Base-by-base conservation (phyloP, 2,113 vertebrate species). In the Etheostoma cragini region DNA sequence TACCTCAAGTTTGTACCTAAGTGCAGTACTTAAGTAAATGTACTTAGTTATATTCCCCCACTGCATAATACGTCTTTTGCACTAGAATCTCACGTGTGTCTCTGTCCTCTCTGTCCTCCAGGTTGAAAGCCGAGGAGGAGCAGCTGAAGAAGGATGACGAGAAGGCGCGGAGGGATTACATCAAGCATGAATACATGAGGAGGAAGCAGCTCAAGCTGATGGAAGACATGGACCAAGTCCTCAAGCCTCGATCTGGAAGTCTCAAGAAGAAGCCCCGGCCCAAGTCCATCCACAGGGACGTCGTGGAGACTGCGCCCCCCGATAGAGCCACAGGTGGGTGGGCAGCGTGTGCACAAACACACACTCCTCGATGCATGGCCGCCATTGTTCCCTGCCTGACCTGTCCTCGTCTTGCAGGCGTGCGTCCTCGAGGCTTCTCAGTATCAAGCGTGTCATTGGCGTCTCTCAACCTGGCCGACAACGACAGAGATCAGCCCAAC, bases 401-500 rank as follows among this genome's bases (percentile, higher is more conserved):
- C 54, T 57, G 22, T 15, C 21, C 42, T 4, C 88, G 89, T 49
- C 42, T 33, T 93, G 80, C 91, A 96, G 96, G 94, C 68, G 96
- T 96, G 91, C 94, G 95, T 89, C 95, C 92, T 88, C 94, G 91
- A 93, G 96, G 96, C 78, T 96, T 95, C 94, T 96, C 96, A 30
- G 98, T 97, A 83, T 99, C 98, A 50, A 98, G 97, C 84, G 94
- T 99, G 81, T 98, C 98, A 81, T 81, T 99, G 94, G 98, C 98
- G 42, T 99, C 98, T 5, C 95, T 99, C 89, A 98, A 96, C 93
- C 95, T 97, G 79, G 96, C 96, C 24, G 96, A 99, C 88, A 97
- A 90, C 17, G 96, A 98, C 77, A 97, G 95, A 74, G 87, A 97
- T 78, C 96, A 96, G 56, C 95, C 96, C 76, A 97, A 97, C 87